These are phyloP conservation scores for Pandemis heparana DNA, from an alignment of 2,888 invertebrate genomes.

Conservation along the genomic window DNA sequence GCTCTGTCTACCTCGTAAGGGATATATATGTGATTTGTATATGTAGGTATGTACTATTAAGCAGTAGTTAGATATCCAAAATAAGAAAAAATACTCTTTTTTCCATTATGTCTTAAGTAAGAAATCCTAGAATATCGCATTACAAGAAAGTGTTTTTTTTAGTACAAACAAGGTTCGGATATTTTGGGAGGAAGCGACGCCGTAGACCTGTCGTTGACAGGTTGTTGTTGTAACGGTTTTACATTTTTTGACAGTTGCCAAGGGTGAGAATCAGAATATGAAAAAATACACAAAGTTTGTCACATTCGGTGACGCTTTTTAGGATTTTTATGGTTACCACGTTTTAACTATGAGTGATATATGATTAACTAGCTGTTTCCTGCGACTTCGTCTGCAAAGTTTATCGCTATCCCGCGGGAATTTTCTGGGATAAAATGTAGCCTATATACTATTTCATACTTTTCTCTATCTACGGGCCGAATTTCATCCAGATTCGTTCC, in stretches of 20 bases:
- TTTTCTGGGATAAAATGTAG: too few species aligned
- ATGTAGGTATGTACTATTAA: too few species aligned
- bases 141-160: constrained; percentile 38
- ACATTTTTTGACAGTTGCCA: constrained; percentile 30
- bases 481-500: too few species aligned
- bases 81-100: neutral
- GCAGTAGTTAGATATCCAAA: too few species aligned
- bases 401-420: too few species aligned
- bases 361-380: too few species aligned
- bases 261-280: constrained; percentile 1
- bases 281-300: constrained; percentile 1
- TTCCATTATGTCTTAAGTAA: constrained; percentile 8
- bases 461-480: too few species aligned
- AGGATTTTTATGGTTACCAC: neutral
- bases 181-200: constrained; percentile 44
- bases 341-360: neutral
- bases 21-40: too few species aligned
- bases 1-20: too few species aligned
- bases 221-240: constrained; percentile 46
- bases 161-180: constrained; percentile 28
- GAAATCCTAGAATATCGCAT: constrained; percentile 24
- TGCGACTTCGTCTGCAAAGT: too few species aligned
- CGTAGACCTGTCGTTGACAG: constrained; percentile 44
- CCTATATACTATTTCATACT: too few species aligned
- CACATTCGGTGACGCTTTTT: constrained; percentile 9